Conservation (phyloP, 2,888 invertebrate genomes). For the Panorpa germanica region DNA sequence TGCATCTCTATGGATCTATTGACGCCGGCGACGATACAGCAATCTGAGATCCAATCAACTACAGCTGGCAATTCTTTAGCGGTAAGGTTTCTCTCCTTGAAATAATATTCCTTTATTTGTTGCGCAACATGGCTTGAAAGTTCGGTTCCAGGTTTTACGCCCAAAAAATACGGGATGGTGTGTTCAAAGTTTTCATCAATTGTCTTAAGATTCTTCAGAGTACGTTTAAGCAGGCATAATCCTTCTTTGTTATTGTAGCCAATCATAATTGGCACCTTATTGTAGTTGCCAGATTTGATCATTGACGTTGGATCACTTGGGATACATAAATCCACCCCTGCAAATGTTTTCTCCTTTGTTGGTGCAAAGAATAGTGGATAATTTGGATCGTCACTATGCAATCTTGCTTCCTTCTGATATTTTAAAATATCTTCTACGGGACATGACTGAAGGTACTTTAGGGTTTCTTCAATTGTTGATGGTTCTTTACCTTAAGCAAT, state of each 20-base stretch:
- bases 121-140: constrained; percentile 17
- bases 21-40: too few species aligned
- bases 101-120: constrained; percentile 16
- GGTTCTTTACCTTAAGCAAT: too few species aligned
- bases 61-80: constrained; percentile 3
- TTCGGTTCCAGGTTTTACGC: constrained; percentile 17
- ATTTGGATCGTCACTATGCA: constrained; percentile 3
- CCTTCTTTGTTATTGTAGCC: constrained; percentile 19
- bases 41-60: constrained; percentile 24
- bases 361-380: constrained; percentile 10
- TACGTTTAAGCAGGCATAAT: constrained; percentile 14
- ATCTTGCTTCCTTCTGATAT: constrained; percentile 6
- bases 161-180: constrained; percentile 20
- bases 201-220: constrained; percentile 16
- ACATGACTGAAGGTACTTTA: too few species aligned
- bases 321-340: constrained; percentile 16
- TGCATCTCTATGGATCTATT: too few species aligned
- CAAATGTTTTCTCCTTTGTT: constrained; percentile 18
- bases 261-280: constrained; percentile 18
- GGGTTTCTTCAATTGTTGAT: too few species aligned
- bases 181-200: constrained; percentile 23
- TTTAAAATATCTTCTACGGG: too few species aligned
- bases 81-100: constrained; percentile 5
- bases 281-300: constrained; percentile 15
- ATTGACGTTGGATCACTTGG: constrained; percentile 18